Percentiles rank a stretch among this genome's conserved stretches.
Evolutionary conservation across 2,888 invertebrate species (phyloP).

Genomic region (Hofmannophila pseudospretella): DNA sequence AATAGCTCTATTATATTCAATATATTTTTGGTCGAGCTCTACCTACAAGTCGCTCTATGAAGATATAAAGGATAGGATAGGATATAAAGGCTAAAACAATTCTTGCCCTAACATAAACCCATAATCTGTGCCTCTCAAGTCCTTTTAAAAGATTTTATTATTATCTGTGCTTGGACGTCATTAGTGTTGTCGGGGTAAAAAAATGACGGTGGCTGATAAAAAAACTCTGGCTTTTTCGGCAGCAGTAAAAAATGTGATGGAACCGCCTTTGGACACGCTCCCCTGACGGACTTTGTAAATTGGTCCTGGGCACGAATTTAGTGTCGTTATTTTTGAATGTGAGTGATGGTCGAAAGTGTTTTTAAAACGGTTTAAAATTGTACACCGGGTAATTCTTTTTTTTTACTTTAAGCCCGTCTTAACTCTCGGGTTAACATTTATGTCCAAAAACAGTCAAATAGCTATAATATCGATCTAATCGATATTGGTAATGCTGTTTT

Average conservation of each 20-base stretch:
- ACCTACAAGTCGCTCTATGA: too few relatives aligned
- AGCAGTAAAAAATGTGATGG: constrained; percentile 22
- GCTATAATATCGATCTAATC: too few relatives aligned
- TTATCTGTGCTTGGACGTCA: constrained; percentile 20
- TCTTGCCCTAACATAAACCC: not conserved
- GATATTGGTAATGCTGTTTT: too few relatives aligned
- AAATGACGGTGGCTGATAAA: constrained; percentile 14
- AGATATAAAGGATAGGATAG: too few relatives aligned
- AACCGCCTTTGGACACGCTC: constrained; percentile 22
- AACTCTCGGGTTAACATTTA: too few relatives aligned
- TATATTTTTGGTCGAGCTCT: too few relatives aligned
- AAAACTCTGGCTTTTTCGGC: constrained; percentile 10
- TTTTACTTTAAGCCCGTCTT: too few relatives aligned
- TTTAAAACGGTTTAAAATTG: not conserved
- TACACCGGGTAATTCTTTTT: too few relatives aligned
- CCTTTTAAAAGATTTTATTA: constrained; percentile 17
- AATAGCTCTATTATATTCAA: too few relatives aligned
- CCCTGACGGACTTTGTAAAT: constrained; percentile 17
- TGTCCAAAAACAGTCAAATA: too few relatives aligned
- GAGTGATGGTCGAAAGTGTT: not conserved
- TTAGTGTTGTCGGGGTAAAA: constrained; percentile 21
- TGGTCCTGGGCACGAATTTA: constrained; percentile 15
- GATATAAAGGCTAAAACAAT: too few relatives aligned
- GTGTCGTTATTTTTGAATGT: not conserved
- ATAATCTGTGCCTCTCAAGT: constrained; percentile 3